Conservation (phyloP, 2,888 invertebrate genomes). For the Temnothorax unifasciatus region DNA sequence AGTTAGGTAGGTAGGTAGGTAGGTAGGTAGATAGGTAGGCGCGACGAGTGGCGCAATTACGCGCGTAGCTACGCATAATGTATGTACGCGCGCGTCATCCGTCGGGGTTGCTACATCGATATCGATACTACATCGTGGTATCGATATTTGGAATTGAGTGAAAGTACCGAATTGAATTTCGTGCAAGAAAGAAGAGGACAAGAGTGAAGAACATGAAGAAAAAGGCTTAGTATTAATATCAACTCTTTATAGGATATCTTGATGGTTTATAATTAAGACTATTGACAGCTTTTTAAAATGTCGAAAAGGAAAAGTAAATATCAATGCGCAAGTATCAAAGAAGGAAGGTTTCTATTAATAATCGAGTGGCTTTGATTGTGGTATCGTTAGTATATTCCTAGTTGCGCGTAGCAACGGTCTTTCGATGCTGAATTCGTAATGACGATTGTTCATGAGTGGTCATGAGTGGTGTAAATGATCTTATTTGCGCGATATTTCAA, state of each 20-base stretch:
- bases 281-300: neutral
- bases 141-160: constrained; percentile 21
- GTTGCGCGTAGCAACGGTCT: neutral
- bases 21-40: constrained; percentile 75
- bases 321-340: neutral
- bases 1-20: constrained; percentile 77
- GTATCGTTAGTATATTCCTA: constrained; percentile 26
- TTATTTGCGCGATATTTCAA: neutral
- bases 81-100: constrained; percentile 46
- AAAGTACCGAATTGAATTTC: constrained; percentile 36
- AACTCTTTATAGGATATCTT: neutral
- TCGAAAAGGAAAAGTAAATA: neutral
- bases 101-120: constrained; percentile 12
- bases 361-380: constrained; percentile 4
- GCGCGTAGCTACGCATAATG: constrained; percentile 63
- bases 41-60: constrained; percentile 66
- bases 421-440: neutral
- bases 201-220: neutral
- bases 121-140: neutral
- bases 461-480: neutral
- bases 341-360: neutral
- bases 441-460: neutral
- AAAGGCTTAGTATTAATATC: neutral
- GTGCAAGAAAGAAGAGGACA: neutral
- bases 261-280: neutral